Base-by-base conservation (phyloP, 2,113 vertebrate genomes). In the Tonatia bakeri region DNA sequence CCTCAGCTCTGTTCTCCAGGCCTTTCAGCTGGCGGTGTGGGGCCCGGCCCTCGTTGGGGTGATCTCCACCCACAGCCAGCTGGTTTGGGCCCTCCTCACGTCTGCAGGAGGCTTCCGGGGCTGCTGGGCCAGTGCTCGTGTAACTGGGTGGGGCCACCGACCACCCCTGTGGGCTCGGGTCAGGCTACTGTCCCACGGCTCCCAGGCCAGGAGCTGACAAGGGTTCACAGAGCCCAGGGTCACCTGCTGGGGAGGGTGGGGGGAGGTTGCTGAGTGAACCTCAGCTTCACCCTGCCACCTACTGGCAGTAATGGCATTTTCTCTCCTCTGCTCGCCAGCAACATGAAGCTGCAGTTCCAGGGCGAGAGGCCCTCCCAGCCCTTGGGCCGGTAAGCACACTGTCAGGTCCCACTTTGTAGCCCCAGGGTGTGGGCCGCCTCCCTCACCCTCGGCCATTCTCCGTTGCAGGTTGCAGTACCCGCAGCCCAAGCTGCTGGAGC, bases 381-480 rank as follows among this genome's bases (percentile, higher is more conserved):
- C 0, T 77, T 88, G 40, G 69, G 97, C 3, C 84, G 33, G 98
- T 98, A 97, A 98, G 98, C 79, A n/a, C 79, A 61, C 56, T 52
- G 87, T 43, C 93, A 2, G 20, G 24, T 19, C 54, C 64, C 43
- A 50, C 91, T 97, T 38, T 17, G 94, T 33, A 3, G 7, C 86
- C 70, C 56, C 31, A 40, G 19, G 28, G 3, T 47, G 56, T 8
- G 19, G 83, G 91, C 92, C 40, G 72, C 91, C 96, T 67, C 56
- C 73, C 4, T 96, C 73, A 96, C 56, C 72, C n/a, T 93, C 70
- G 93, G 16, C 93, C 91, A 43, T 96, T 95, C 97, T 90, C 95
- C 12, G 16, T 91, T 95, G 22, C 98, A 98, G 98, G 84, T 97
- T 96, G 43, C 96, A 81, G 92, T 98, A 98, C 96, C 98, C 97